A percentile compares a stretch with the other conserved stretches of the same genome.
phyloP scores from a whole-genome alignment of 2,888 invertebrate genomes.

The Tuta absoluta region DNA sequence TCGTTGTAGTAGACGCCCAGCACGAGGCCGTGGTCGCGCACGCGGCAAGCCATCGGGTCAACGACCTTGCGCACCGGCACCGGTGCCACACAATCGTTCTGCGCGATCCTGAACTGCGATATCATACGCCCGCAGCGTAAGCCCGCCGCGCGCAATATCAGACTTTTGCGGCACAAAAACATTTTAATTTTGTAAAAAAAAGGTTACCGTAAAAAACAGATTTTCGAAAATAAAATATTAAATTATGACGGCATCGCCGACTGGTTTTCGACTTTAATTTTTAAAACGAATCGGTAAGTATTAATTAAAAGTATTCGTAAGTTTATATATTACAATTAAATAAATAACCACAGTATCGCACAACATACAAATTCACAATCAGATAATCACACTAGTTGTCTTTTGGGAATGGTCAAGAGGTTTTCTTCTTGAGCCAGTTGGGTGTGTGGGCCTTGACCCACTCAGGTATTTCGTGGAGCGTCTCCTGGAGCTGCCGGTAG shows the following conservation, averaged over 20 bases:
- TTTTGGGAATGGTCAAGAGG: slow-evolving; percentile 72
- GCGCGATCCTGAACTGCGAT: slow-evolving; percentile 62
- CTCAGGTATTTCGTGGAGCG: slow-evolving; percentile 81
- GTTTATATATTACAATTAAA: slow-evolving; percentile 52
- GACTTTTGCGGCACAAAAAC: slow-evolving; percentile 6
- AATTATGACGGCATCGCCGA: slow-evolving; percentile 56
- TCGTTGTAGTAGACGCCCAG: slow-evolving; percentile 84
- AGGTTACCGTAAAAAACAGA: slow-evolving; percentile 48
- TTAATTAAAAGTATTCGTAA: slow-evolving; percentile 47
- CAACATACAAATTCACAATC: slow-evolving; percentile 69
- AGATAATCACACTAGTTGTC: slow-evolving; percentile 66
- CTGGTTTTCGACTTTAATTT: slow-evolving; percentile 55
- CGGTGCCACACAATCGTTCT: slow-evolving; percentile 58
- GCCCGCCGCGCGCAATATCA: neutral
- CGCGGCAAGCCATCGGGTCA: slow-evolving; percentile 55
- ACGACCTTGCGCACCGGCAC: slow-evolving; percentile 47
- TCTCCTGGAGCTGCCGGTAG: slow-evolving; percentile 88
- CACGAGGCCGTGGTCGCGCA: slow-evolving; percentile 78
- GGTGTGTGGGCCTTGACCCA: slow-evolving; percentile 75
- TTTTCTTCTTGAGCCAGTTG: slow-evolving; percentile 69
- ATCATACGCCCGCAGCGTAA: slow-evolving; percentile 49
- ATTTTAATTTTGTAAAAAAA: slow-evolving; percentile 28
- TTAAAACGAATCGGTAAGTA: slow-evolving; percentile 43
- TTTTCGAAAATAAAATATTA: slow-evolving; percentile 43
- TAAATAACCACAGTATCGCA: slow-evolving; percentile 66